Evolutionary conservation across 2,888 invertebrate species (phyloP).

Genomic region (Eledone cirrhosa): DNA sequence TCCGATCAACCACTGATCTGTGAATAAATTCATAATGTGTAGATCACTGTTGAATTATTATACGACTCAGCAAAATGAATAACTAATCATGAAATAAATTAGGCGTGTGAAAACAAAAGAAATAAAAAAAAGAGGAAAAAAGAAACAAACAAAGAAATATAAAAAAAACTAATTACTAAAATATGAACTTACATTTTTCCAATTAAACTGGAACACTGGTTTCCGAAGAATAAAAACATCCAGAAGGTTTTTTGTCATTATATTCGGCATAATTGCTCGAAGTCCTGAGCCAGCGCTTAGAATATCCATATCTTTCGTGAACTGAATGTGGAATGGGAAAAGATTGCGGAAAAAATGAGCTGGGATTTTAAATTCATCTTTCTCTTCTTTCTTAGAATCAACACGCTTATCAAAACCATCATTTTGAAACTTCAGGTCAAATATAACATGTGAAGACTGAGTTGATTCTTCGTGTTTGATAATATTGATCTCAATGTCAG

Average conservation of each 20-base stretch:
- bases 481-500: constrained; percentile 90
- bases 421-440: constrained; percentile 94
- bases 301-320: constrained; percentile 75
- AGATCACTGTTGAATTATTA: too few species aligned
- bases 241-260: constrained; percentile 82
- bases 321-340: constrained; percentile 97
- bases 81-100: too few species aligned
- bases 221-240: constrained; percentile 91
- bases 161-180: too few species aligned
- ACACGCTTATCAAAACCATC: constrained; percentile 54
- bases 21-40: too few species aligned
- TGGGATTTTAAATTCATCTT: constrained; percentile 21
- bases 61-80: too few species aligned
- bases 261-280: constrained; percentile 56
- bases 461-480: constrained; percentile 86
- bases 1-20: too few species aligned
- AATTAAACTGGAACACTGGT: constrained; percentile 92
- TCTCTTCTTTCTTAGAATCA: constrained; percentile 35
- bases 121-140: too few species aligned
- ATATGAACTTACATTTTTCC: constrained; percentile 83
- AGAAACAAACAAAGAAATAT: too few species aligned
- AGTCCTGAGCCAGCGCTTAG: constrained; percentile 63
- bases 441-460: constrained; percentile 92
- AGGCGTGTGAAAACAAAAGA: too few species aligned
- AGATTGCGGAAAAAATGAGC: constrained; percentile 85